Percentiles rank a stretch among this genome's conserved stretches.
Conservation (phyloP, 1,140 invertebrate species). For the Cherax destructor region DNA sequence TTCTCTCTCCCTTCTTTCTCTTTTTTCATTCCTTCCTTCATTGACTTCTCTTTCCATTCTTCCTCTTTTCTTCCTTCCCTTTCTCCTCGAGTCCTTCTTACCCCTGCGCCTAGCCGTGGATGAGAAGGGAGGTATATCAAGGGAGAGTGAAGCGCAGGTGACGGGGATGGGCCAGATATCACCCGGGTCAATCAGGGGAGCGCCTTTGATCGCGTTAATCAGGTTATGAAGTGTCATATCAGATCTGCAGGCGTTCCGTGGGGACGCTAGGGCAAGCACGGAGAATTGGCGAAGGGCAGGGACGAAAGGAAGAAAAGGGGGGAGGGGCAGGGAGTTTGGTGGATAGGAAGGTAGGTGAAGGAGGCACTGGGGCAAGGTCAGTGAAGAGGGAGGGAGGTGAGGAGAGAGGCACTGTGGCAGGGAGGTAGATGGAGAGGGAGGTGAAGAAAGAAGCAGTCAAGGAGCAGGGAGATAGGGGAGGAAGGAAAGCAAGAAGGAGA, state of each 20-base stretch:
- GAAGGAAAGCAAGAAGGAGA: too few relatives aligned
- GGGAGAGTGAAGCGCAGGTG: background rate
- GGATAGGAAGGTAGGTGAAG: background rate
- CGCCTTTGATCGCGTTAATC: conserved; percentile 7
- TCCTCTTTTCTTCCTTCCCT: too few relatives aligned
- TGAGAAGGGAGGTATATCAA: too few relatives aligned
- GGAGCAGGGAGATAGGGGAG: too few relatives aligned
- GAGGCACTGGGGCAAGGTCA: background rate
- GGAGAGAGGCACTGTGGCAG: background rate
- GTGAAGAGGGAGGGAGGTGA: too few relatives aligned
- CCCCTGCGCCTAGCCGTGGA: too few relatives aligned
- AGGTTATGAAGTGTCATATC: conserved; percentile 13
- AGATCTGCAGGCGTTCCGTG: background rate
- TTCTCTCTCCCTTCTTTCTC: too few relatives aligned
- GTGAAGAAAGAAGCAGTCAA: too few relatives aligned
- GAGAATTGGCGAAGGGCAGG: background rate
- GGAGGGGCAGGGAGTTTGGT: background rate
- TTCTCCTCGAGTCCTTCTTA: too few relatives aligned
- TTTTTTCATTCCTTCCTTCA: too few relatives aligned
- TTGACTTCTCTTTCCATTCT: too few relatives aligned
- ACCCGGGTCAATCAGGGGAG: background rate
- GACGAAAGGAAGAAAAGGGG: background rate
- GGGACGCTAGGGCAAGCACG: background rate
- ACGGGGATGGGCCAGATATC: background rate
- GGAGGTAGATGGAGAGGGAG: background rate